Base-by-base conservation (phyloP, 2,797 vertebrate species). In the Apodemus agrarius region DNA sequence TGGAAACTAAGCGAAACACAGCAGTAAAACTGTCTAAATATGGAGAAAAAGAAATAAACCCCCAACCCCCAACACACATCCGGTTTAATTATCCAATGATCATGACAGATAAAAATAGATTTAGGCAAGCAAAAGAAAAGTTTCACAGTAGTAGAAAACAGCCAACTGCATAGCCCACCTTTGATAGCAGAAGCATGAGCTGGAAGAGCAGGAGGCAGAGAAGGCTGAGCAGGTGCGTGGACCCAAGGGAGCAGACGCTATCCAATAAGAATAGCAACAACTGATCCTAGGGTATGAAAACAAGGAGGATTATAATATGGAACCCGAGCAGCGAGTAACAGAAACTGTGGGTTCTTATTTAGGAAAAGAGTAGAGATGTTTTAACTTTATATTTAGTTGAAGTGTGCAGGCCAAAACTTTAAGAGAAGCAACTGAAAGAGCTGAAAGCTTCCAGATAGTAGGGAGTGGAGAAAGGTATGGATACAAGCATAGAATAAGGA, bases 301-400 rank as follows among this genome's bases (percentile, higher is more conserved):
- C 82, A 94, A 94, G 90, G 59, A n/a, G 14, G 75, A 92, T 88
- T 95, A 72, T 49, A 93, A 93, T 24, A 83, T 22, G 7, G 37
- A 94, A 63, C 29, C 80, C 84, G 2, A 76, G 54, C 72, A 54
- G 63, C 37, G 24, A 80, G 22, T 69, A 90, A 87, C 57, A 90
- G 46, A 89, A 95, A 92, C 90, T 95, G 43, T 88, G 76, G 46
- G 54, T 67, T 91, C 83, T 80, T 97, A 89, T 29, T 90, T 83
- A 46, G 63, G 63, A 90, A 75, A 22, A 82, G 19, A 80, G 31
- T 13, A 75, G 40, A 89, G 75, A 86, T 83, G 54, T 96, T 75
- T 91, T 96, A 93, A 96, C 74, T 94, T 94, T 54, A 96, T 75
- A 91, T 91, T 94, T 91, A 49, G 89, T 13, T 91, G 63, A 94